Conservation (phyloP, 2,888 invertebrate species). For the Eutolmus rufibarbis region DNA sequence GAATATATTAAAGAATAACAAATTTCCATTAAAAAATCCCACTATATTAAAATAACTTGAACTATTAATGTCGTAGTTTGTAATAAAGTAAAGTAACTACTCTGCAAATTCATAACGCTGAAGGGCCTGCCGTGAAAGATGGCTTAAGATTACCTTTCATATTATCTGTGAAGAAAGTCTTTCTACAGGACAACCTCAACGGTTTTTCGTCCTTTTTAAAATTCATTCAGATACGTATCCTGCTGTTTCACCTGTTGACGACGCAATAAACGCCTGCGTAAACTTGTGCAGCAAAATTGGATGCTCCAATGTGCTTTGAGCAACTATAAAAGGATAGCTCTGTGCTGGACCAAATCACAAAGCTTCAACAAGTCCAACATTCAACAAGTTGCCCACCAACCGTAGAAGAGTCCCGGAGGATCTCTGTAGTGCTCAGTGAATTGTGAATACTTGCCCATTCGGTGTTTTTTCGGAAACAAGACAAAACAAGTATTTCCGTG, state of each 20-base stretch:
- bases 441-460: not conserved
- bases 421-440: not conserved
- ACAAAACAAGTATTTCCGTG: not conserved
- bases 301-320: not conserved
- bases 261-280: conserved; percentile 26
- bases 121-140: not conserved
- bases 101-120: not conserved
- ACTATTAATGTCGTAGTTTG: not conserved
- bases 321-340: conserved; percentile 19
- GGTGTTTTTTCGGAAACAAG: not conserved
- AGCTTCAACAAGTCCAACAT: conserved; percentile 22
- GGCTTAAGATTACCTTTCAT: not conserved
- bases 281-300: not conserved
- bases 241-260: conserved; percentile 13
- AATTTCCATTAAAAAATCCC: not conserved
- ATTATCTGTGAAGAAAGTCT: not conserved
- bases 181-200: not conserved
- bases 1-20: conserved; percentile 13
- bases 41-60: not conserved
- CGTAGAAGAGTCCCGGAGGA: not conserved
- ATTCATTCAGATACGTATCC: not conserved
- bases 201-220: not conserved
- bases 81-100: not conserved
- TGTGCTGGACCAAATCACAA: conserved; percentile 19
- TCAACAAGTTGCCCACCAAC: conserved; percentile 31